phyloP scores from a whole-genome alignment of 2,113 vertebrate genomes.

The Numida meleagris region DNA sequence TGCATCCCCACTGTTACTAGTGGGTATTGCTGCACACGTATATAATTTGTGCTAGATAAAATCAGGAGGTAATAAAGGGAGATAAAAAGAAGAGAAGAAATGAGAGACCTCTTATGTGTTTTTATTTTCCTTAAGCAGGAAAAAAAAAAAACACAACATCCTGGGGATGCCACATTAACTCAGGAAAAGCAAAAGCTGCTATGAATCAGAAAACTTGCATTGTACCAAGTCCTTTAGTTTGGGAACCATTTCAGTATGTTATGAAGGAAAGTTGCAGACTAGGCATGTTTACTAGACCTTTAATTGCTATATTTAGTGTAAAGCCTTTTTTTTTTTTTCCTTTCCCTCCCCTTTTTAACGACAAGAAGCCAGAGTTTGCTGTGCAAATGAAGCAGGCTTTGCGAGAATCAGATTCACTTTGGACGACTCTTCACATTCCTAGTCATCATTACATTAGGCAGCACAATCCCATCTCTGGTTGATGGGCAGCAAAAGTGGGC shows the following conservation, averaged over 20 bases:
- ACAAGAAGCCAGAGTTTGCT: conserved; percentile 81
- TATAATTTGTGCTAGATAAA: conserved; percentile 55
- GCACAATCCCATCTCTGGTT: conserved; percentile 85
- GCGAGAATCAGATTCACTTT: conserved; percentile 89
- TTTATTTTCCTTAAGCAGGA: neutral
- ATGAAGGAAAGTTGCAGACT: conserved; percentile 72
- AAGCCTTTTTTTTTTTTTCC: neutral
- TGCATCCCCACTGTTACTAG: conserved; percentile 2
- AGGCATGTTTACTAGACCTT: conserved; percentile 75
- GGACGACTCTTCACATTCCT: conserved; percentile 88
- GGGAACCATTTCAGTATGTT: conserved; percentile 60
- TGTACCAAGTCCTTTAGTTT: conserved; percentile 57
- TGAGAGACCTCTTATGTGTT: neutral
- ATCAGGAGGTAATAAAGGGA: conserved; percentile 60
- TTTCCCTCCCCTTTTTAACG: conserved; percentile 4
- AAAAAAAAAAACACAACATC: conserved; percentile 56
- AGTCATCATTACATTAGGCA: conserved; percentile 87
- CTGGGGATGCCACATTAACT: neutral
- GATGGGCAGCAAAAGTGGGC: conserved; percentile 88
- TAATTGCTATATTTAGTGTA: conserved; percentile 75
- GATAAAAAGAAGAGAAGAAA: neutral
- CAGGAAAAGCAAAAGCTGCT: neutral
- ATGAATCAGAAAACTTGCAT: conserved; percentile 60
- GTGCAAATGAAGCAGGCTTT: conserved; percentile 85
- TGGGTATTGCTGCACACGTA: neutral